These are phyloP conservation scores for Oreocharis arfaki DNA, from an alignment of 2,113 vertebrate species.

Conservation along the genomic window DNA sequence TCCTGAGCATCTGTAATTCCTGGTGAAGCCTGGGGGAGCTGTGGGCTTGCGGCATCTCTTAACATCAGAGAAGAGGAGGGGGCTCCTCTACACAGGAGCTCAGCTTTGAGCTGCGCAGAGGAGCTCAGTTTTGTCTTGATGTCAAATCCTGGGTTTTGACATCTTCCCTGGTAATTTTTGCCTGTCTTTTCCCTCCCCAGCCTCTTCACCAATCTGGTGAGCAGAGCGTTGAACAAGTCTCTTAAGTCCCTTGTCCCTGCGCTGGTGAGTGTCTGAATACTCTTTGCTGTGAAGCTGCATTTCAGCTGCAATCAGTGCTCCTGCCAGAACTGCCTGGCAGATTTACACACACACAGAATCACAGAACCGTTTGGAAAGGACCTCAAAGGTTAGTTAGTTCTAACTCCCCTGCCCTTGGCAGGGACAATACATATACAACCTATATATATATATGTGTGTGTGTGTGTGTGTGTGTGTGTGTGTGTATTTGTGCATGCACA, in stretches of 20 bases:
- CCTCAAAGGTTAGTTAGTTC: neutral
- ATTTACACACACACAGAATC: neutral
- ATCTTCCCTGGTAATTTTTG: neutral
- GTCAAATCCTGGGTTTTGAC: neutral
- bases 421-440: neutral
- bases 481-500: neutral
- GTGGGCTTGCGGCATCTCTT: neutral
- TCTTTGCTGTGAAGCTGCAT: neutral
- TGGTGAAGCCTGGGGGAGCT: neutral
- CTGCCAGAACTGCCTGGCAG: neutral
- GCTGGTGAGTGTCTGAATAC: neutral
- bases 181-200: neutral
- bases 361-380: neutral
- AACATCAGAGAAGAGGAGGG: neutral
- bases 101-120: rapidly evolving
- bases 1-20: neutral
- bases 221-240: neutral
- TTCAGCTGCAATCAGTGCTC: neutral
- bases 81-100: neutral
- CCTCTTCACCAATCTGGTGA: neutral
- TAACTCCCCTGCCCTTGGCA: neutral
- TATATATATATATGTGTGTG: too few species aligned
- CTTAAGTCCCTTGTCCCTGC: neutral
- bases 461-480: rapidly evolving
- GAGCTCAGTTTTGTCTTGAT: neutral